Evolutionary conservation across 2,797 vertebrate genomes (phyloP).

Genomic region (Calcarius lapponicus): DNA sequence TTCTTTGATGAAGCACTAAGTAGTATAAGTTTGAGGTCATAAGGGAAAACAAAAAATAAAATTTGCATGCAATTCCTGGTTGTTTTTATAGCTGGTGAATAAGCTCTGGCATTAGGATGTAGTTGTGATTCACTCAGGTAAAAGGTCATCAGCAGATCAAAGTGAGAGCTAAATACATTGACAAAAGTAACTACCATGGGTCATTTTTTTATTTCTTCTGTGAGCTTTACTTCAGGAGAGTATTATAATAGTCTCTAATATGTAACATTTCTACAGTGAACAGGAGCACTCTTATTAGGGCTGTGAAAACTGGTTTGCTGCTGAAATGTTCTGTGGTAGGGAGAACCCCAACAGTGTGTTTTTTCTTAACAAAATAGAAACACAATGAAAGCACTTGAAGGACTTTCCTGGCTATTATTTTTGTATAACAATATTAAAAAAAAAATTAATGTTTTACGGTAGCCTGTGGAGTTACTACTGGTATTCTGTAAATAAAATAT

Average conservation of each 20-base stretch:
- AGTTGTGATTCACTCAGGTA: conserved; percentile 50
- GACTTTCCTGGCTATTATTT: conserved; percentile 25
- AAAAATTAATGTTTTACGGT: not conserved
- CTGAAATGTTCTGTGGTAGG: not conserved
- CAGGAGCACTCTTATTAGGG: not conserved
- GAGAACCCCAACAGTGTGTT: not conserved
- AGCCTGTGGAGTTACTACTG: conserved; percentile 27
- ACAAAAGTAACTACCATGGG: conserved; percentile 5
- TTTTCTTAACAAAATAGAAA: not conserved
- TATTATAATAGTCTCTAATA: not conserved
- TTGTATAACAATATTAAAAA: not conserved
- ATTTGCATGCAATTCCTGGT: conserved; percentile 8
- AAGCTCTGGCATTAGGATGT: conserved; percentile 11
- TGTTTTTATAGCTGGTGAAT: conserved; percentile 43
- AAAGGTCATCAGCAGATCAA: conserved; percentile 53
- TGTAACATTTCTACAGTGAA: not conserved
- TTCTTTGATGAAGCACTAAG: not conserved
- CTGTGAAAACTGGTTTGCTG: not conserved
- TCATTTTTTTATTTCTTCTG: not conserved
- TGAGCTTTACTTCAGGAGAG: not conserved
- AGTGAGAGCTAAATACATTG: conserved; percentile 47
- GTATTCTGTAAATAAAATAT: conserved; percentile 64
- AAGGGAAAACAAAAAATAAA: conserved; percentile 29
- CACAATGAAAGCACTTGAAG: not conserved
- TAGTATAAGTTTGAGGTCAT: not conserved